Conservation (phyloP, 2,113 vertebrate genomes). For the Sylvia atricapilla region DNA sequence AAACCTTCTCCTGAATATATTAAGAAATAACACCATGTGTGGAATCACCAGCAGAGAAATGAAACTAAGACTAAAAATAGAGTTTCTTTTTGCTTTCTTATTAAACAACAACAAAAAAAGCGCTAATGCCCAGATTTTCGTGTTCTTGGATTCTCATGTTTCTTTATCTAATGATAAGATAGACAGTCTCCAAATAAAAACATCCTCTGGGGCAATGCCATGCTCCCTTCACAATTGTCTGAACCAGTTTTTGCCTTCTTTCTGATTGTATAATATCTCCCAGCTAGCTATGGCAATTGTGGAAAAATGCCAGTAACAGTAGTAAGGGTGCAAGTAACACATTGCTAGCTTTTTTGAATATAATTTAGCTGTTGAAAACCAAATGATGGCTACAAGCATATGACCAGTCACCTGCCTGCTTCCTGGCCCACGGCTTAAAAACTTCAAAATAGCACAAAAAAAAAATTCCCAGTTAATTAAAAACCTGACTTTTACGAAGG, state of each 20-base stretch:
- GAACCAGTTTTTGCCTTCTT: not conserved
- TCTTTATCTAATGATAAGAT: not conserved
- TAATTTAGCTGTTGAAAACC: slow-evolving; percentile 24
- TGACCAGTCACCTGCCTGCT: slow-evolving; percentile 27
- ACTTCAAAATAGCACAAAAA: not conserved
- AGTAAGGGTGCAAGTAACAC: not conserved
- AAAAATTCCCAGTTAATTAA: slow-evolving; percentile 16
- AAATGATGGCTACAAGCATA: not conserved
- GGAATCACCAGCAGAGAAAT: slow-evolving; percentile 16
- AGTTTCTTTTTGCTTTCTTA: not conserved
- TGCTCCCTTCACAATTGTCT: not conserved
- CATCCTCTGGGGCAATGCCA: not conserved
- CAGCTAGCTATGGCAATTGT: not conserved
- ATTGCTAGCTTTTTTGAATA: not conserved
- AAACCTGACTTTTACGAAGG: not conserved
- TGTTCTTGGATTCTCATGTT: not conserved
- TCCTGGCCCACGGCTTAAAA: not conserved
- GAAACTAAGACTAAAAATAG: not conserved
- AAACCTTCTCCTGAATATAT: not conserved
- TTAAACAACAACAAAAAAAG: not conserved
- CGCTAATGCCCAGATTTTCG: not conserved
- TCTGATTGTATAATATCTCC: not conserved
- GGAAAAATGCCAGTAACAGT: slow-evolving; percentile 8
- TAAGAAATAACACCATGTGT: not conserved
- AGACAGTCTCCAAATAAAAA: not conserved